Conservation (phyloP, 2,113 vertebrate species). For the Elgaria multicarinata region DNA sequence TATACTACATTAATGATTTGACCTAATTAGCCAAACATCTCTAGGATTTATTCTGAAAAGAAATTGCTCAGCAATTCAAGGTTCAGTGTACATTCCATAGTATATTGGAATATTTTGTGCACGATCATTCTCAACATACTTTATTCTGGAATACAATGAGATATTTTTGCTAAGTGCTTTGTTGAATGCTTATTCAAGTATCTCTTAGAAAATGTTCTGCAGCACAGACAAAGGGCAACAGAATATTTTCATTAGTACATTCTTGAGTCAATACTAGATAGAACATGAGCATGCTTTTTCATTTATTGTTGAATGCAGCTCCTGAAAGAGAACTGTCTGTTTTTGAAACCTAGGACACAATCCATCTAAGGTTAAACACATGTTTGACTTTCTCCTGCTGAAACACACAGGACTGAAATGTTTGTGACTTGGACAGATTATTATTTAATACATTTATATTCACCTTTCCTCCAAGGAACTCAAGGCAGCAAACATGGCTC, state of each 20-base stretch:
- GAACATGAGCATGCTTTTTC: background rate
- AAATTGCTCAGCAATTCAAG: background rate
- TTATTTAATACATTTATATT: too few species aligned
- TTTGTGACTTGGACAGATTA: background rate
- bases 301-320: background rate
- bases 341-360: conserved; percentile 33
- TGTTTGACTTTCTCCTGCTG: background rate
- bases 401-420: too few species aligned
- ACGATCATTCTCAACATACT: background rate
- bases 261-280: background rate
- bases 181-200: background rate
- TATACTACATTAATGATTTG: background rate
- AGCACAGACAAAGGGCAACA: background rate
- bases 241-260: background rate
- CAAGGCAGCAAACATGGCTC: background rate
- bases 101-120: conserved; percentile 1
- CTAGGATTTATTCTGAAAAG: background rate
- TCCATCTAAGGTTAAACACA: background rate
- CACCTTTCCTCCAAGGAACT: background rate
- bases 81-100: background rate
- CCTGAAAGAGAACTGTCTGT: conserved; percentile 31
- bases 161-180: background rate
- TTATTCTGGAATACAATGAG: background rate
- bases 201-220: background rate
- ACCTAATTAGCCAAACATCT: background rate